Evolutionary conservation across 2,888 invertebrate genomes (phyloP).

Genomic region (Tenthredo mesomela): DNA sequence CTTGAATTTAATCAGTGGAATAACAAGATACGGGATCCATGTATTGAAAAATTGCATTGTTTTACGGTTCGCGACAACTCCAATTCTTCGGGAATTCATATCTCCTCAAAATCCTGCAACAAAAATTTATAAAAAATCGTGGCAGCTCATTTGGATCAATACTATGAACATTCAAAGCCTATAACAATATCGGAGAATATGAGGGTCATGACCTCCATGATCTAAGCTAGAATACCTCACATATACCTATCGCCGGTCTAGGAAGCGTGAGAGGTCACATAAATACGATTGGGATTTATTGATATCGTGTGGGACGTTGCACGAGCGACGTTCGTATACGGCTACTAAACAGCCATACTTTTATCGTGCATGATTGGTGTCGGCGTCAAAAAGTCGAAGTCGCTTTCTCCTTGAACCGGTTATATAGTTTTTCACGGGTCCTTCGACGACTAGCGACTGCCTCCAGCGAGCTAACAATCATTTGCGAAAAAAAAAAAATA

Average conservation of each 20-base stretch:
- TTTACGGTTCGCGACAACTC: background rate
- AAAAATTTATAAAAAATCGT: background rate
- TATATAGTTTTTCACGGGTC: background rate
- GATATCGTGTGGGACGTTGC: background rate
- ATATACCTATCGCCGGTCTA: background rate
- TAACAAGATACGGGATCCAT: background rate
- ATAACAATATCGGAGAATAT: background rate
- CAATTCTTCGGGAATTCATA: background rate
- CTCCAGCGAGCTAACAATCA: background rate
- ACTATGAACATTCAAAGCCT: background rate
- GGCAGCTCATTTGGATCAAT: background rate
- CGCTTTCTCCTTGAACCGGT: slow-evolving; percentile 49
- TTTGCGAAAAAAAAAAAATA: background rate
- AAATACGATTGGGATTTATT: background rate
- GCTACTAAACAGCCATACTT: background rate
- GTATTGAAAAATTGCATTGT: background rate
- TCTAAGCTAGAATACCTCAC: background rate
- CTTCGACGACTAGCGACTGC: background rate
- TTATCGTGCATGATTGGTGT: background rate
- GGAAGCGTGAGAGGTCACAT: slow-evolving; percentile 23
- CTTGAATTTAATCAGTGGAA: background rate
- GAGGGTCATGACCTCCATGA: background rate
- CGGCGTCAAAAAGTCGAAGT: slow-evolving; percentile 21
- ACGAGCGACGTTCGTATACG: background rate
- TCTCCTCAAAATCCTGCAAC: background rate